These are phyloP conservation scores for Stenolophus ochropezus DNA, from an alignment of 2,888 invertebrate species.

Conservation along the genomic window DNA sequence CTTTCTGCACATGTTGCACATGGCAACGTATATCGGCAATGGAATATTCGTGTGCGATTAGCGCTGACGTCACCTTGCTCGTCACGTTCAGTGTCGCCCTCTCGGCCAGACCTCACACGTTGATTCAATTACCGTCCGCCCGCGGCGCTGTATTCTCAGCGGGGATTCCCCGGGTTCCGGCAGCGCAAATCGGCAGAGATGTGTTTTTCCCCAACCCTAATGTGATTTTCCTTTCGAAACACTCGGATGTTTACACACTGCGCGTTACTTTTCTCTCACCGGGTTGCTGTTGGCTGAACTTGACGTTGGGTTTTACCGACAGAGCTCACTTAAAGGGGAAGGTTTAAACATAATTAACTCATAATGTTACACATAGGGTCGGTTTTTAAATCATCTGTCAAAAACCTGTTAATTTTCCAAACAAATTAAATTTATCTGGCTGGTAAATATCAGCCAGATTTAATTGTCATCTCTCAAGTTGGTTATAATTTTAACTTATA, in stretches of 20 bases:
- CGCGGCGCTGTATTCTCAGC: slow-evolving; percentile 4
- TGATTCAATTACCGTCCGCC: slow-evolving; percentile 44
- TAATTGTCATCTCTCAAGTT: no score
- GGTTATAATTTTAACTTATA: no score
- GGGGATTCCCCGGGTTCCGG: slow-evolving; percentile 9
- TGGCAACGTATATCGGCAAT: no score
- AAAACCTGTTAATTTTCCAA: no score
- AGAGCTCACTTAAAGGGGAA: no score
- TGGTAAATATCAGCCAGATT: no score
- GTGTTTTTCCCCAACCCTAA: slow-evolving; percentile 41
- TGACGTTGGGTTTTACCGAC: background rate
- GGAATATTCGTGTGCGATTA: no score
- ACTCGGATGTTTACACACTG: slow-evolving; percentile 35
- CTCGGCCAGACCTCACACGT: background rate
- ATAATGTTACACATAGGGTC: no score
- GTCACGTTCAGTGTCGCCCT: background rate
- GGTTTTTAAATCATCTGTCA: no score
- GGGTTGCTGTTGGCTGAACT: background rate
- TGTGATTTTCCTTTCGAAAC: slow-evolving; percentile 34
- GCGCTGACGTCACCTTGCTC: background rate
- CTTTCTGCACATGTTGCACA: no score
- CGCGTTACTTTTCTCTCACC: background rate
- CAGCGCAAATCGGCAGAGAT: slow-evolving; percentile 39
- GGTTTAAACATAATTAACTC: no score
- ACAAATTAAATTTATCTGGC: no score